These are phyloP conservation scores for Caranx melampygus DNA, from an alignment of 2,113 vertebrate species.

Conservation along the genomic window DNA sequence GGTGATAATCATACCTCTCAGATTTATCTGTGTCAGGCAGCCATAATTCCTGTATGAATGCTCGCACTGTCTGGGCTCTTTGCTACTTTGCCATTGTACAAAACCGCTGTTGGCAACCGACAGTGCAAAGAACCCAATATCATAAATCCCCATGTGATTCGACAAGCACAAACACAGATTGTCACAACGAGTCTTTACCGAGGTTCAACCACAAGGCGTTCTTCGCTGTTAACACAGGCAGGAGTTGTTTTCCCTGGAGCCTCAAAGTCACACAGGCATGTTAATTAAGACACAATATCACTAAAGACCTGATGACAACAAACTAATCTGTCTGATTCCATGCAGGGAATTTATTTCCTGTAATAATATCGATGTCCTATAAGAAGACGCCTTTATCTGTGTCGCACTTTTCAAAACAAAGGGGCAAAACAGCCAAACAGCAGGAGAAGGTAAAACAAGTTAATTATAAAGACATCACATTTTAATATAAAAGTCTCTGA, in stretches of 20 bases:
- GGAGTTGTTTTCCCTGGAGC: neutral
- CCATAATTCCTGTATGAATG: conserved; percentile 1
- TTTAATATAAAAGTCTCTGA: neutral
- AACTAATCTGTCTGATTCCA: no score
- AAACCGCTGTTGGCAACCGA: neutral
- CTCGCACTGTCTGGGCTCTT: neutral
- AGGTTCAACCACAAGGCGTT: conserved; percentile 1
- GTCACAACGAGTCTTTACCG: neutral
- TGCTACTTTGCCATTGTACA: neutral
- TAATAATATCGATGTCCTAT: no score
- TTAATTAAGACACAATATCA: neutral
- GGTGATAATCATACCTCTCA: neutral
- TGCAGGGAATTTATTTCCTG: no score
- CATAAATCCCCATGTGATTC: conserved; percentile 17
- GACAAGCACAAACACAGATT: neutral
- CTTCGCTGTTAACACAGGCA: conserved; percentile 10
- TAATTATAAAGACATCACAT: no score
- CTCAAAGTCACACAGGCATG: neutral
- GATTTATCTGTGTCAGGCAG: neutral
- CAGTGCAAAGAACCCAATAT: neutral
- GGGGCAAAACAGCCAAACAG: no score
- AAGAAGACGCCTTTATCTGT: no score
- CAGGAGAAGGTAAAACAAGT: no score
- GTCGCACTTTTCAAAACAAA: no score
- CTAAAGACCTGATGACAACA: no score